Evolutionary conservation across 1,140 invertebrate genomes (phyloP).

Genomic region (Macrostomum lignano): DNA sequence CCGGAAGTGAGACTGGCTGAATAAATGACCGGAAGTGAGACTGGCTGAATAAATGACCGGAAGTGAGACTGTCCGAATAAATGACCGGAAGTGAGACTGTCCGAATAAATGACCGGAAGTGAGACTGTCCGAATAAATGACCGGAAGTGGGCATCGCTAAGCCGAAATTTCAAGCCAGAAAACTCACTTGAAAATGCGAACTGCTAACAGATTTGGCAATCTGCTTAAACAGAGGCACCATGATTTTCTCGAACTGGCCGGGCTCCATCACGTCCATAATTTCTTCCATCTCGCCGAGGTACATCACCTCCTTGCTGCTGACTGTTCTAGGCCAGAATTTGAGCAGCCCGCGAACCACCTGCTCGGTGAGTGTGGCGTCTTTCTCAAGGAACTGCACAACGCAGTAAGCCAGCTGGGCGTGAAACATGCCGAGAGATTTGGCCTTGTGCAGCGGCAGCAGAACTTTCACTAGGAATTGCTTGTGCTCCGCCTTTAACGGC

Average conservation of each 20-base stretch:
- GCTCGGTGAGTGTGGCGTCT: slow-evolving; percentile 58
- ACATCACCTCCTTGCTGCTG: slow-evolving; percentile 51
- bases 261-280: slow-evolving; percentile 12
- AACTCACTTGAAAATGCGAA: slow-evolving; percentile 16
- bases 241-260: slow-evolving; percentile 9
- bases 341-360: slow-evolving; percentile 43
- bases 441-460: slow-evolving; percentile 13
- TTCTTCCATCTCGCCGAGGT: slow-evolving; percentile 12
- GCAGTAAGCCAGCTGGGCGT: slow-evolving; percentile 41
- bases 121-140: too few species aligned
- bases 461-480: slow-evolving; percentile 16
- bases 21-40: too few species aligned
- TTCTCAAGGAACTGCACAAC: slow-evolving; percentile 86
- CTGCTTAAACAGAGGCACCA: slow-evolving; percentile 11
- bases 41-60: too few species aligned
- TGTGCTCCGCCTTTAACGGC: slow-evolving; percentile 25
- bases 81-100: too few species aligned
- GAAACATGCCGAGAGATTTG: slow-evolving; percentile 8
- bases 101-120: too few species aligned
- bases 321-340: slow-evolving; percentile 92
- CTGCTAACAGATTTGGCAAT: slow-evolving; percentile 10
- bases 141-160: too few species aligned
- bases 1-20: too few species aligned
- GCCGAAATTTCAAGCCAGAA: too few species aligned
- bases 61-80: too few species aligned